Base-by-base conservation (phyloP, 30 jellyfish, hydroid and myxozoan genomes). In the Nemopilema nomurai region DNA sequence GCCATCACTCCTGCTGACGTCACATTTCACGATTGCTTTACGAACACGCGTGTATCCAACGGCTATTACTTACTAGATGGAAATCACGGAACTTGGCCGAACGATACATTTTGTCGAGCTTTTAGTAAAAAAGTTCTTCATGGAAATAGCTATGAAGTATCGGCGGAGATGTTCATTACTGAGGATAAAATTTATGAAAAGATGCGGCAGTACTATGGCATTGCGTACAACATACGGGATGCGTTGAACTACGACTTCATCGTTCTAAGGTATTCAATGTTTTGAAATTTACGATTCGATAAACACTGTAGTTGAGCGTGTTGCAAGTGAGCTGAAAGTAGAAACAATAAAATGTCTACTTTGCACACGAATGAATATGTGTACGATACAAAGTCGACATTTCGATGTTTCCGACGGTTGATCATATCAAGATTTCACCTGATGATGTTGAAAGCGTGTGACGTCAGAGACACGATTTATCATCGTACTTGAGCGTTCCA, bases 21-120 rank as follows among this genome's bases (percentile, higher is more conserved):
- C 57, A 75, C 71, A 51, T 51, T 84, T 30, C 64, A 29, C 70
- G 85, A 84, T 70, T 90, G 97, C 78, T 53, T 83, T 13, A 29
- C 84, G 21, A 76, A 77, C 65, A 80, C 97, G 4, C 79, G 72
- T 1, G 25, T 30, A 20, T 71, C 87, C 25, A 81, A 70, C 23
- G 17, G 16, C 33, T 84, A 90, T 66, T 51, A 80, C 78, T 51
- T 78, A 8, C 87, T 90, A 7, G 97, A 90, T 70, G 97, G 89
- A 27, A 76, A 64, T 25, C 97, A 90, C 33, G 97, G 97, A 18
- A 49, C 53, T 24, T 90, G 97, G 97, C 97, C 97, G 0, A 41
- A 67, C 27, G 83, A 79, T 74, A 84, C 94, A n/a, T 90, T 90
- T 30, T 90, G 97, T 31, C 57, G 92, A 28, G 97, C 97, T 32